These are phyloP conservation scores for Apodemia duryi DNA, from an alignment of 2,888 invertebrate genomes.

Conservation along the genomic window DNA sequence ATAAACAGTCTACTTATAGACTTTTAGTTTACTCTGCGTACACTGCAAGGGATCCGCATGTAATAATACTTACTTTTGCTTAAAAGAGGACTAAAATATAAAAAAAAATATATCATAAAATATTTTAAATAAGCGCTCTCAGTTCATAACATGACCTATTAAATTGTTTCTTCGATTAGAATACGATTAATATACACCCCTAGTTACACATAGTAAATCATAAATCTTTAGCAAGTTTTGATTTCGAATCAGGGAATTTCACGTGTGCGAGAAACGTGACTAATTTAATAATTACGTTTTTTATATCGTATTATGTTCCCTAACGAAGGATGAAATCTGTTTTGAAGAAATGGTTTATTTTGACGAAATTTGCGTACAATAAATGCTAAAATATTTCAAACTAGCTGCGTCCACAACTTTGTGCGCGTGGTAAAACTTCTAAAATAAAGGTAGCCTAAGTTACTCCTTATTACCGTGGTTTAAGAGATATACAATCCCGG, in stretches of 20 bases:
- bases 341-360: neutral
- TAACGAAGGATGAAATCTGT: neutral
- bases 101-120: too few species aligned
- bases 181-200: neutral
- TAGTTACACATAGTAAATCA: slow-evolving; percentile 10
- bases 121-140: neutral
- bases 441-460: too few species aligned
- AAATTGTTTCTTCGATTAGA: neutral
- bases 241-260: slow-evolving; percentile 6
- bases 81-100: too few species aligned
- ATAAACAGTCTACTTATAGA: too few species aligned
- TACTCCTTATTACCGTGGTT: too few species aligned
- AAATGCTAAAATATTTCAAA: too few species aligned
- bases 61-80: too few species aligned
- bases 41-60: too few species aligned
- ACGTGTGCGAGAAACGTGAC: neutral
- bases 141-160: neutral
- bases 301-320: neutral
- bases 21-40: too few species aligned
- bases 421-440: too few species aligned
- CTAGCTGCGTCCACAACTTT: too few species aligned
- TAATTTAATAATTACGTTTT: slow-evolving; percentile 2
- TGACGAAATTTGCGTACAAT: neutral
- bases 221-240: slow-evolving; percentile 12
- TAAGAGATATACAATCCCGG: too few species aligned